Base-by-base conservation (phyloP, 92 coral and sea anemone species). In the Heteractis magnifica region DNA sequence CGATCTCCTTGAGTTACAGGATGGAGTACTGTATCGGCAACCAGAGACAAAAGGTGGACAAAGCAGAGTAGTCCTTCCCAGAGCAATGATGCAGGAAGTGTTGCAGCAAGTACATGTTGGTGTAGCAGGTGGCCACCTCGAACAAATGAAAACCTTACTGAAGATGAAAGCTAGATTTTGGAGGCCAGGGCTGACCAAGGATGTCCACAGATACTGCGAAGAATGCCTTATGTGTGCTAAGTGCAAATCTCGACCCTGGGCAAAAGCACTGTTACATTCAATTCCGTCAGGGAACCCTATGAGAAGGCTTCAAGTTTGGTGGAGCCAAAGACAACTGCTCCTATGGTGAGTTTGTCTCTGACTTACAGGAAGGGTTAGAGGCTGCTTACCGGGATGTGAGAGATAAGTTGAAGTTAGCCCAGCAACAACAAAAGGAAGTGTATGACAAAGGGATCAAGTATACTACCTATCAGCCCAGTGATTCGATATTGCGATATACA, bases 151-250 rank as follows among this genome's bases (percentile, higher is more conserved):
- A 26, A 26, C 26, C 26, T 26, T 26, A 26, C 26, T 71, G 16
- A 74, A 55, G 80, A 49, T 80, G 89, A 84, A 86, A 79, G 49
- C 85, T 73, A 26, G 26, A 26, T 26, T 26, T 26, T 26, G 26
- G 26, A 26, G n/a, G n/a, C n/a, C n/a, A n/a, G n/a, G 89, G 49
- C n/a, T 80, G 85, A 79, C 88, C 19, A 78, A 52, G 49, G 87
- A 34, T 41, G 89, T 83, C 48, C 74, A 73, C 34, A 81, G 85
- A 71, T 79, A 84, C 75, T 84, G 91, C 58, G 68, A 79, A n/a
- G n/a, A n/a, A n/a, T n/a, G n/a, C n/a, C n/a, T n/a, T n/a, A n/a
- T n/a, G n/a, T n/a, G n/a, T n/a, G n/a, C n/a, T n/a, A n/a, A n/a
- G n/a, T n/a, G n/a, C n/a, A n/a, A 51, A 65, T 76, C 8, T 89